Base-by-base conservation (phyloP, 2,113 vertebrate species). In the Channa argus region DNA sequence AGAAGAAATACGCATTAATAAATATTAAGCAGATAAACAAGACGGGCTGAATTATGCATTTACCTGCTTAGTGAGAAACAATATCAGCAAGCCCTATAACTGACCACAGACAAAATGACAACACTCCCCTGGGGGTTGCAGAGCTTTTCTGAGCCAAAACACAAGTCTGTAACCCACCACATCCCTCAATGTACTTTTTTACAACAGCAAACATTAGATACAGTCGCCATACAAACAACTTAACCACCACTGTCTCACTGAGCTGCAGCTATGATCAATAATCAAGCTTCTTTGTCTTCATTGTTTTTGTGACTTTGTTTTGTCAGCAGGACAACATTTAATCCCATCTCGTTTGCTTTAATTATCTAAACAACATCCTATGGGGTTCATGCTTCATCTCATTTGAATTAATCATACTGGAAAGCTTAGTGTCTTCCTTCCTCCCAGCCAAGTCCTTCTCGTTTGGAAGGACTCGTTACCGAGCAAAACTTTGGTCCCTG, bases 381-480 rank as follows among this genome's bases (percentile, higher is more conserved):
- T 71, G 73, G 79, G 72, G 50, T 64, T 82, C 74, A 67, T 71
- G 82, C 75, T 83, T 77, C 87, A 69, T 80, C 69, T 86, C 56
- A 50, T 83, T 71, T 84, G 69, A 84, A 83, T 87, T 73, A 87
- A 88, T 86, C 82, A 79, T 36, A 62, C 56, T 43, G 71, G 84
- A 75, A 69, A 78, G 80, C 61, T 79, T 67, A 72, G 69, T 44
- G 74, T 75, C 79, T 63, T 69, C 67, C 39, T 84, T 45, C 80
- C 61, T 86, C 36, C 12, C 37, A 61, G 77, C 74, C 73, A 75
- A 88, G 67, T 76, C 63, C 60, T 83, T 64, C 63, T 36, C 47
- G 55, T 52, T 56, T 71, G 39, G 76, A 86, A 80, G 60, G 70
- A 83, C 70, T 84, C 58, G 65, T 81, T 79, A 76, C 53, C 24